Conservation (phyloP, 2,888 invertebrate species). For the Xanthorhoe spadicearia region DNA sequence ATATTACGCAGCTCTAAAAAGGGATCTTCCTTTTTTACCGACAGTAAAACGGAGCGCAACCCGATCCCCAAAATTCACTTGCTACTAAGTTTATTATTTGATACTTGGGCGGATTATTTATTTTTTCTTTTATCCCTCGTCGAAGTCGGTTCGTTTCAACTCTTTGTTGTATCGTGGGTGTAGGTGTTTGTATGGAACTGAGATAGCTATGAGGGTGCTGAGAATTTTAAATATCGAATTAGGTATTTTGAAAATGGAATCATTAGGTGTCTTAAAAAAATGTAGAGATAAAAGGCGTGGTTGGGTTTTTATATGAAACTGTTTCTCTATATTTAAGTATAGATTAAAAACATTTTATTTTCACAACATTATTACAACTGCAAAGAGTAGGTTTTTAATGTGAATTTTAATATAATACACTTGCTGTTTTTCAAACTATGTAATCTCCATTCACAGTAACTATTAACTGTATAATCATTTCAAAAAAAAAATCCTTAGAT, state of each 20-base stretch:
- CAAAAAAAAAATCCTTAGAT: no score
- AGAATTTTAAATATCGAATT: conserved; percentile 17
- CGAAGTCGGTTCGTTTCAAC: conserved; percentile 74
- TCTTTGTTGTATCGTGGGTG: conserved; percentile 64
- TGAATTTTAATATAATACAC: no score
- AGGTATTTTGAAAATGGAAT: not conserved
- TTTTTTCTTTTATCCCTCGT: conserved; percentile 55
- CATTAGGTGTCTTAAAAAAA: not conserved
- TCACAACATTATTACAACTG: no score
- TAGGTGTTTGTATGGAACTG: conserved; percentile 61
- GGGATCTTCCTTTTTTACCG: conserved; percentile 63
- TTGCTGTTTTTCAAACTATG: no score
- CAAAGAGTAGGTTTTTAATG: no score
- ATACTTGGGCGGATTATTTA: conserved; percentile 77
- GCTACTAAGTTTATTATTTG: conserved; percentile 85
- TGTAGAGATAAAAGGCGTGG: not conserved
- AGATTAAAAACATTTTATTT: no score
- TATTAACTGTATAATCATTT: no score
- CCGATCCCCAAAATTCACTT: conserved; percentile 83
- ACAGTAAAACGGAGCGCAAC: conserved; percentile 61
- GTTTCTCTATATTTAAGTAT: no score
- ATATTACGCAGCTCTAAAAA: conserved; percentile 57
- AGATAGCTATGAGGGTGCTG: conserved; percentile 52
- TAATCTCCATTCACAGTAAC: no score
- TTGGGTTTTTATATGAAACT: no score